phyloP scores from a whole-genome alignment of 2,888 invertebrate genomes.

The Didymodactylos carnosus region DNA sequence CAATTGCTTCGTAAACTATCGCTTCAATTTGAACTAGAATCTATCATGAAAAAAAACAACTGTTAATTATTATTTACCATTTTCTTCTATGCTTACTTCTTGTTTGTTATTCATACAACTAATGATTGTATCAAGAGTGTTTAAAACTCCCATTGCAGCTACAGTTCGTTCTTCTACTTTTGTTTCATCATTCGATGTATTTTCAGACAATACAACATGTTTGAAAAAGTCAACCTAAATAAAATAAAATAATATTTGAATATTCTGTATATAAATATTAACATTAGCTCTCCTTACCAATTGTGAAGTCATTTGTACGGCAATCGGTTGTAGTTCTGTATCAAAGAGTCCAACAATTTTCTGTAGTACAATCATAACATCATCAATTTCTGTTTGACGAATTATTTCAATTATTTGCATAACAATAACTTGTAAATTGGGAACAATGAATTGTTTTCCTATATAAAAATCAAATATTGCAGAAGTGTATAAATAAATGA shows the following conservation, averaged over 20 bases:
- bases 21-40: background rate
- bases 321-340: slow-evolving; percentile 68
- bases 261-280: too few species aligned
- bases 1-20: background rate
- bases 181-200: slow-evolving; percentile 24
- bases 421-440: slow-evolving; percentile 6
- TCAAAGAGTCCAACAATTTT: slow-evolving; percentile 63
- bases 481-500: too few species aligned
- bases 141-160: slow-evolving; percentile 82
- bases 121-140: slow-evolving; percentile 79
- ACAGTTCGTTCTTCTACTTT: slow-evolving; percentile 71
- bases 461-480: too few species aligned
- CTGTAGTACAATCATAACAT: slow-evolving; percentile 82
- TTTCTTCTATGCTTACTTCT: slow-evolving; percentile 21
- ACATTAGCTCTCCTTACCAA: too few species aligned
- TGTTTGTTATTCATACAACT: slow-evolving; percentile 60
- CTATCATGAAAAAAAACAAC: background rate
- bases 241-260: too few species aligned
- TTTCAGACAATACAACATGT: slow-evolving; percentile 1
- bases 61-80: background rate
- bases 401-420: slow-evolving; percentile 44
- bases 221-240: background rate
- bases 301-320: slow-evolving; percentile 80
- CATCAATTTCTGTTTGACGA: slow-evolving; percentile 87
- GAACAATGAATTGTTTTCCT: too few species aligned